These are phyloP conservation scores for Brachionus rotundiformis DNA, from an alignment of 1,140 invertebrate genomes.

Conservation along the genomic window DNA sequence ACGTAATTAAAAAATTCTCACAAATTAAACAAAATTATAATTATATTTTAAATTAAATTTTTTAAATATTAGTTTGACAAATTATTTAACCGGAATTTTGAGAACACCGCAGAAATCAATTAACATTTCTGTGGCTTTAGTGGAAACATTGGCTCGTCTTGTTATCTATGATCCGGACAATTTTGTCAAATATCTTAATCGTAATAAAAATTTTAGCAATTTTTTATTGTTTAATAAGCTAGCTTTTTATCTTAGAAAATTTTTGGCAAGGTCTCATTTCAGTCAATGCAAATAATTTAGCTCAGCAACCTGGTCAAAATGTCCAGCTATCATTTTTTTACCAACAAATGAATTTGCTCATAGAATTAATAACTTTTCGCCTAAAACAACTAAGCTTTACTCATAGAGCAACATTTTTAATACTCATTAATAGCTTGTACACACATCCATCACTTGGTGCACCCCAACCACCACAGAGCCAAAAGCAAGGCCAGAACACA, in stretches of 20 bases:
- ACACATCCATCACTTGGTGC: not conserved
- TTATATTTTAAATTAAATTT: not conserved
- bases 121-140: slow-evolving; percentile 23
- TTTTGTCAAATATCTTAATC: slow-evolving; percentile 39
- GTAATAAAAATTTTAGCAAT: not conserved
- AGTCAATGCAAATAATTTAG: not conserved
- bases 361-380: slow-evolving; percentile 31
- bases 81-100: not conserved
- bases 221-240: not conserved
- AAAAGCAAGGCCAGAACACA: not conserved
- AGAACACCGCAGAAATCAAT: not conserved
- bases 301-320: slow-evolving; percentile 4
- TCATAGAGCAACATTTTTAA: slow-evolving; percentile 26
- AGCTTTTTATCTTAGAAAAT: not conserved
- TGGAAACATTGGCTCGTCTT: slow-evolving; percentile 25
- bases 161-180: slow-evolving; percentile 50
- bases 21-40: not conserved
- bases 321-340: not conserved
- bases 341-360: slow-evolving; percentile 49
- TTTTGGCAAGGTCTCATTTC: not conserved
- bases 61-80: not conserved
- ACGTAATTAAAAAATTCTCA: not conserved
- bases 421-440: slow-evolving; percentile 4
- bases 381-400: slow-evolving; percentile 46
- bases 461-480: not conserved